These are phyloP conservation scores for Drosophila incognita DNA, from an alignment of 2,888 invertebrate species.

Conservation along the genomic window DNA sequence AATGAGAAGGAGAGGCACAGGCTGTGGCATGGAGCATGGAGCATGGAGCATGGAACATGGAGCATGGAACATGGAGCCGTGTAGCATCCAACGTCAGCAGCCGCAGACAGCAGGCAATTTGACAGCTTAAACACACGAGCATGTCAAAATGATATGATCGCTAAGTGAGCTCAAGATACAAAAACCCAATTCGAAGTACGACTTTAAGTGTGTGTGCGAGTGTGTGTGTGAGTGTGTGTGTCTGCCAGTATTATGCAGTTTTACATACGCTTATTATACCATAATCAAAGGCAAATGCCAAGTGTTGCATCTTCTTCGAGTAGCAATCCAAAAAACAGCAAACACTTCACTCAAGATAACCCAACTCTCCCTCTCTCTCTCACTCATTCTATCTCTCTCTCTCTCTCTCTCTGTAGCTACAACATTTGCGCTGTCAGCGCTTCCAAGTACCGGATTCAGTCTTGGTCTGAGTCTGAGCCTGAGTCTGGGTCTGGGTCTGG, in stretches of 20 bases:
- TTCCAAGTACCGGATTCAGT: constrained; percentile 51
- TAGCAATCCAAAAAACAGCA: constrained; percentile 38
- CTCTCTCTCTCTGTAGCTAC: constrained; percentile 14
- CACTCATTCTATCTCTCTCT: neutral
- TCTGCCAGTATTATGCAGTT: constrained; percentile 30
- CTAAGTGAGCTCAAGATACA: constrained; percentile 71
- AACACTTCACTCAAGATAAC: constrained; percentile 35
- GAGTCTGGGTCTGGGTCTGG: constrained; percentile 25
- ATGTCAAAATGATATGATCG: constrained; percentile 80
- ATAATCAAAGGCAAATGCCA: constrained; percentile 63
- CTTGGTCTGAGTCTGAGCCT: constrained; percentile 15
- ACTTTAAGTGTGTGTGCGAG: neutral
- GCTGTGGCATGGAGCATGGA: constrained; percentile 32
- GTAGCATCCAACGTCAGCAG: constrained; percentile 35
- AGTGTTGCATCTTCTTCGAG: constrained; percentile 72
- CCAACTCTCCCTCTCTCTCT: no score
- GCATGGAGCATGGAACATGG: constrained; percentile 20
- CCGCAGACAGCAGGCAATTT: constrained; percentile 77
- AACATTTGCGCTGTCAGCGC: constrained; percentile 52
- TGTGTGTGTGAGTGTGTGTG: neutral
- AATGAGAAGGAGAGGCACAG: constrained; percentile 19
- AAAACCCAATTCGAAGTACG: constrained; percentile 3
- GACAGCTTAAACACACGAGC: constrained; percentile 81
- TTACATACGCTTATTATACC: constrained; percentile 46
- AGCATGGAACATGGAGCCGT: constrained; percentile 9